Conservation (phyloP, 2,797 vertebrate genomes). For the Enteromius treurensis region DNA sequence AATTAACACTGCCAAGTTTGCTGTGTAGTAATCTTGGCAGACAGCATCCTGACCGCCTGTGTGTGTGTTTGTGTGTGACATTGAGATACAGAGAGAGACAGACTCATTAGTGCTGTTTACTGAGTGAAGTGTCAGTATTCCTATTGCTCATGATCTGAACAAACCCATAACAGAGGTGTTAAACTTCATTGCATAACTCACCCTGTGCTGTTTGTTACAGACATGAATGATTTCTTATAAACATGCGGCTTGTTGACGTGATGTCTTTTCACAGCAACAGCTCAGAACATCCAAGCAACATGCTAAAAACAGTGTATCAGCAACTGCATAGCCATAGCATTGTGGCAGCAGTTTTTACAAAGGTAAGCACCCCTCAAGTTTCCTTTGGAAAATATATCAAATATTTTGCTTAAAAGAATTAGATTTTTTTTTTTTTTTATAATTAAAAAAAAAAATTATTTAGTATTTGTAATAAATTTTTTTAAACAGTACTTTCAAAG, state of each 20-base stretch:
- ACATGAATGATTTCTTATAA: conserved; percentile 1
- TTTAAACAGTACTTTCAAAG: neutral
- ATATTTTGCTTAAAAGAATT: neutral
- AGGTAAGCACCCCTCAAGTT: neutral
- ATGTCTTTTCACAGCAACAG: neutral
- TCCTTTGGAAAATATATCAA: neutral
- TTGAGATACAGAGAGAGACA: neutral
- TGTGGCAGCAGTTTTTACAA: neutral
- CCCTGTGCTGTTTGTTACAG: neutral
- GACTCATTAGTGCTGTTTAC: conserved; percentile 15
- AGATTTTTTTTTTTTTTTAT: neutral
- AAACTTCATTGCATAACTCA: neutral
- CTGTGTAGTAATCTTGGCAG: neutral
- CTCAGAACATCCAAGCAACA: neutral
- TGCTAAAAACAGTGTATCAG: neutral
- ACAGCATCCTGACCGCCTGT: neutral
- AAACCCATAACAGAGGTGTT: neutral
- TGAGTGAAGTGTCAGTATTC: neutral
- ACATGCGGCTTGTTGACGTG: neutral
- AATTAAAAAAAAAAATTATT: neutral
- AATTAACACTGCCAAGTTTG: neutral
- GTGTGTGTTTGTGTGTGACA: neutral
- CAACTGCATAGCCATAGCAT: neutral
- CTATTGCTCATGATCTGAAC: conserved; percentile 16
- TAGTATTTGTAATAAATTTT: neutral